These are phyloP conservation scores for Stylophora pistillata DNA, from an alignment of 64 coral and sea anemone genomes.

Conservation along the genomic window DNA sequence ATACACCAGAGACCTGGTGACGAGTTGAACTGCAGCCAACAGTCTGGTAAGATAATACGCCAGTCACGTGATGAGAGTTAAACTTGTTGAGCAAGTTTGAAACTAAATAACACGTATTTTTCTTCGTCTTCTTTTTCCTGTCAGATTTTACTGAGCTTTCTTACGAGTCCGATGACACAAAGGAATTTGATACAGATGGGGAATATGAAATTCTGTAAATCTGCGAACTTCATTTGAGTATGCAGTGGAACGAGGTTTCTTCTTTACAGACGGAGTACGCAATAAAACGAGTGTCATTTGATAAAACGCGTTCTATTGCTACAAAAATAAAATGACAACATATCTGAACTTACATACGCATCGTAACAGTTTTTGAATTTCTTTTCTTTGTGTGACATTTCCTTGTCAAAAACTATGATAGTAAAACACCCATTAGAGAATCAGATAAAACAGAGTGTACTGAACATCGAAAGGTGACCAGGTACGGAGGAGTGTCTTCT, in stretches of 20 bases:
- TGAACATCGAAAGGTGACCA: too few relatives aligned
- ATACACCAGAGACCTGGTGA: conserved; percentile 67
- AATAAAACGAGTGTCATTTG: not conserved
- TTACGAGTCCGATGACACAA: conserved; percentile 74
- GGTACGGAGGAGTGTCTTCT: too few relatives aligned
- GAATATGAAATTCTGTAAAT: conserved; percentile 85
- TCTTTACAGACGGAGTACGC: too few relatives aligned
- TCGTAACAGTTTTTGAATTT: too few relatives aligned
- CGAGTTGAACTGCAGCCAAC: conserved; percentile 68
- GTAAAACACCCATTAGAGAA: too few relatives aligned
- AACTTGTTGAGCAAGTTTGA: not conserved
- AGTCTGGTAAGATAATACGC: conserved; percentile 37
- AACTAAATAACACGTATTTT: not conserved
- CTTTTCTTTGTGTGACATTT: too few relatives aligned
- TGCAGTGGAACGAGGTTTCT: not conserved
- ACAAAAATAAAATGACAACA: not conserved
- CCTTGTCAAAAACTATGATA: too few relatives aligned
- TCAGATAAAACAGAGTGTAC: too few relatives aligned
- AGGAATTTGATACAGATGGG: conserved; percentile 78
- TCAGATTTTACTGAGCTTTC: conserved; percentile 85
- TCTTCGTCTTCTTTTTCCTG: not conserved
- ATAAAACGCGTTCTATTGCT: not conserved
- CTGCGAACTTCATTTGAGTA: not conserved
- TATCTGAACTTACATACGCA: too few relatives aligned
- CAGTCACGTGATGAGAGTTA: not conserved